phyloP scores from a whole-genome alignment of 92 coral and sea anemone genomes.

The Bergia sp. region DNA sequence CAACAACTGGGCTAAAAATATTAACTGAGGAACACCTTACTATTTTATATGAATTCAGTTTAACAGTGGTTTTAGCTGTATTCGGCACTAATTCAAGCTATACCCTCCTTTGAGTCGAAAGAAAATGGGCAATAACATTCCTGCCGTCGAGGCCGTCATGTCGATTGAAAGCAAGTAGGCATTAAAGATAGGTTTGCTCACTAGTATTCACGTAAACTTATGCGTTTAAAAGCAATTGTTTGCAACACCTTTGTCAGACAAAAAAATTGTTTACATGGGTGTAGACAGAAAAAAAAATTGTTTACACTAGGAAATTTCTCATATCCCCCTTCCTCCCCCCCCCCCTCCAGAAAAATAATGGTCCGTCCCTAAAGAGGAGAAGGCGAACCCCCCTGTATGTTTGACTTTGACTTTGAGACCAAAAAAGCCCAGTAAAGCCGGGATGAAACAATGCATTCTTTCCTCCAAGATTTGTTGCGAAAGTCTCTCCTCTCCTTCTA shows the following conservation, averaged over 20 bases:
- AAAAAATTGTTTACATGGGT: neutral
- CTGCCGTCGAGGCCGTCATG: neutral
- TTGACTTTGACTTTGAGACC: too few species aligned
- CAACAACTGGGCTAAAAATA: neutral
- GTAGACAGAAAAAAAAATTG: neutral
- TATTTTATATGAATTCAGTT: neutral
- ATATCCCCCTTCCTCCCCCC: too few species aligned
- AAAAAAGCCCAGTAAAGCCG: too few species aligned
- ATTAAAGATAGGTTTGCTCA: neutral
- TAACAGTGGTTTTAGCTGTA: slow-evolving; percentile 4
- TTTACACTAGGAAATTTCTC: too few species aligned
- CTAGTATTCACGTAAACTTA: neutral
- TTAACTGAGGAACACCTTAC: neutral
- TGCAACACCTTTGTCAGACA: slow-evolving; percentile 1
- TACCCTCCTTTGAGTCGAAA: neutral
- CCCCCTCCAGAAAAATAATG: too few species aligned
- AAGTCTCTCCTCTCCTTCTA: too few species aligned
- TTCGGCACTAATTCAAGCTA: neutral
- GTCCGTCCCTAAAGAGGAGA: too few species aligned
- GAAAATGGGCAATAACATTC: neutral
- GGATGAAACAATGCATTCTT: too few species aligned
- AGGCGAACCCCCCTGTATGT: too few species aligned
- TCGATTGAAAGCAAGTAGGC: neutral
- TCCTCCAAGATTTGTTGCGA: too few species aligned
- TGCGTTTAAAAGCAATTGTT: neutral